Conservation (phyloP, 2,888 invertebrate genomes). For the Ferdinandea cuprea region DNA sequence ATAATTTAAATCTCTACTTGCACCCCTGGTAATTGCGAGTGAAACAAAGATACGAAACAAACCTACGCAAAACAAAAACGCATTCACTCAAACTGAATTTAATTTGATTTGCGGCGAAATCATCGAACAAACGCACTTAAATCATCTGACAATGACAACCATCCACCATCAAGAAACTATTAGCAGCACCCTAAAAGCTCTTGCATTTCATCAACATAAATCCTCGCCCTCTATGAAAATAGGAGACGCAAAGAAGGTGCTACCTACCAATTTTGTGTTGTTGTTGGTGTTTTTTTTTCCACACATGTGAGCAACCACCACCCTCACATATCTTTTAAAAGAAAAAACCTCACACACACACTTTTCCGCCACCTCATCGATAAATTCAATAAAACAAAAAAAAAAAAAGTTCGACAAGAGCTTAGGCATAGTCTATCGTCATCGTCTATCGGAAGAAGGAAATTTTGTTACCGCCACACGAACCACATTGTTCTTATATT, state of each 20-base stretch:
- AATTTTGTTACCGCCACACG: constrained; percentile 64
- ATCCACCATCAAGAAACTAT: neutral
- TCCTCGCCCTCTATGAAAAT: constrained; percentile 7
- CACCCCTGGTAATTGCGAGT: too few relatives aligned
- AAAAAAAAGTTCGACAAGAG: constrained; percentile 23
- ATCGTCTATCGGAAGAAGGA: constrained; percentile 44
- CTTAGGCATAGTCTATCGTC: neutral
- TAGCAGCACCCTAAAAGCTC: constrained; percentile 51
- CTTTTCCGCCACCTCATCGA: constrained; percentile 49
- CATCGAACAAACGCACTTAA: neutral
- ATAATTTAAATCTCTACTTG: too few relatives aligned
- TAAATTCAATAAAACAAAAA: constrained; percentile 43
- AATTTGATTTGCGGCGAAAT: constrained; percentile 8
- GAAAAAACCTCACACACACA: constrained; percentile 29
- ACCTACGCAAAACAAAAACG: too few relatives aligned
- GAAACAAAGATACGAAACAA: too few relatives aligned
- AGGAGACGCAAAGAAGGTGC: constrained; percentile 2
- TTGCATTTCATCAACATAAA: constrained; percentile 61
- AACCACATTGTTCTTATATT: constrained; percentile 69
- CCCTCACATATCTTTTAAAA: neutral
- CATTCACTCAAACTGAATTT: neutral
- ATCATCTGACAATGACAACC: neutral
- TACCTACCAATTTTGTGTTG: too few relatives aligned
- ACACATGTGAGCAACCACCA: constrained; percentile 29
- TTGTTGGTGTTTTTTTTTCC: too few relatives aligned